These are phyloP conservation scores for Festucalex cinctus DNA, from an alignment of 2,113 vertebrate genomes.

Conservation along the genomic window DNA sequence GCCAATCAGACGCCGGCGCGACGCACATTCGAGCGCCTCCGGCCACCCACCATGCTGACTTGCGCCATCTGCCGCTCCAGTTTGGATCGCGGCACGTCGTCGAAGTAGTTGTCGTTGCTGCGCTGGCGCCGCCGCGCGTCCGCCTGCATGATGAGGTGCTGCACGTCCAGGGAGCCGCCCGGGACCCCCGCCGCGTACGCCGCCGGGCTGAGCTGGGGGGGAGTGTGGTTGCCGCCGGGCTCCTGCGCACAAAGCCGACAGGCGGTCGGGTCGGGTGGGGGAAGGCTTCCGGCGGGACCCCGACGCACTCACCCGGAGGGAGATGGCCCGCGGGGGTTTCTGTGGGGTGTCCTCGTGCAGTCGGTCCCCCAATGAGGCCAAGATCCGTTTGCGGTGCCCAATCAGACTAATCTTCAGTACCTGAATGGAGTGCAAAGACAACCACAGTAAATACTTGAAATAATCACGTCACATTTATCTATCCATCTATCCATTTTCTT, in stretches of 20 bases:
- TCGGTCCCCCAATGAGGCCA: conserved; percentile 92
- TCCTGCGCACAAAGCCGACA: conserved; percentile 69
- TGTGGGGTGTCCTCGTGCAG: conserved; percentile 94
- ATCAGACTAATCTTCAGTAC: conserved; percentile 94
- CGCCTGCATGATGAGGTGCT: conserved; percentile 99
- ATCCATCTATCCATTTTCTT: no score
- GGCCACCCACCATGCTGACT: conserved; percentile 86
- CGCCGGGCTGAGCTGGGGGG: conserved; percentile 94
- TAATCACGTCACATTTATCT: no score
- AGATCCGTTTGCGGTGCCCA: conserved; percentile 92
- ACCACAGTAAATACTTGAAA: not conserved
- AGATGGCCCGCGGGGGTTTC: conserved; percentile 93
- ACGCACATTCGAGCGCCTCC: not conserved
- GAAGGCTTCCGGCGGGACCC: not conserved
- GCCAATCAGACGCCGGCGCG: conserved; percentile 14
- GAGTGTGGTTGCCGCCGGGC: conserved; percentile 94
- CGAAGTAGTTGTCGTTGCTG: conserved; percentile 98
- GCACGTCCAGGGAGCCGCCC: conserved; percentile 92
- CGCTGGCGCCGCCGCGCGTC: conserved; percentile 96
- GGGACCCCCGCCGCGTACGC: conserved; percentile 85
- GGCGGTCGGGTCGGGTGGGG: conserved; percentile 7
- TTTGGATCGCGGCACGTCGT: conserved; percentile 97
- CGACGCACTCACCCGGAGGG: conserved; percentile 82
- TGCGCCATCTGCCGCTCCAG: conserved; percentile 99
- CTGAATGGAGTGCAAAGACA: conserved; percentile 59